Percentiles rank a stretch among this genome's conserved stretches.
These are phyloP conservation scores for Oryzias celebensis DNA, from an alignment of 2,113 vertebrate genomes.

Conservation along the genomic window DNA sequence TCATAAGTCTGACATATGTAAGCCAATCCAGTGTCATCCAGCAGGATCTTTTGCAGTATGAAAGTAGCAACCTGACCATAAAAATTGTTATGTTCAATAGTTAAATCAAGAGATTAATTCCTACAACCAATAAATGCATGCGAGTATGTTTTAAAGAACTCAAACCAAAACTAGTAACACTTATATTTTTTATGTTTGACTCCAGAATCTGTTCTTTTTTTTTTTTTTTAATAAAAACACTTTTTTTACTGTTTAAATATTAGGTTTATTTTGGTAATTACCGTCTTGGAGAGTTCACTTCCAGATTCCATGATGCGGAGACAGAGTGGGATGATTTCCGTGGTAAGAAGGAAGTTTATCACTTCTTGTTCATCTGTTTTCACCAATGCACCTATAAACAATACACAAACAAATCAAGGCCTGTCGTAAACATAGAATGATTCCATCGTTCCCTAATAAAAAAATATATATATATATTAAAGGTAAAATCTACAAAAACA, in stretches of 20 bases:
- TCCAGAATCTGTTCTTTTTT: too few relatives aligned
- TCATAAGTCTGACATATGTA: constrained; percentile 98
- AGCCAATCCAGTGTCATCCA: constrained; percentile 96
- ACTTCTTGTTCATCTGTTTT: constrained; percentile 99
- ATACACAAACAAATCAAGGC: background rate
- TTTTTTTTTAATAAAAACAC: background rate
- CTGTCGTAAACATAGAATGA: background rate
- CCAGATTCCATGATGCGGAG: constrained; percentile 99
- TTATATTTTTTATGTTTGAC: too few relatives aligned
- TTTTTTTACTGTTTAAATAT: background rate
- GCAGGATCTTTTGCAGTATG: constrained; percentile 95
- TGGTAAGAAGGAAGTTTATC: constrained; percentile 97
- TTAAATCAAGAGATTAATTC: background rate
- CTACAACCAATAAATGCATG: too few relatives aligned
- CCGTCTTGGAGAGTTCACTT: constrained; percentile 98
- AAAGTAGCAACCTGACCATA: constrained; percentile 90
- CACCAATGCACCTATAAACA: constrained; percentile 87
- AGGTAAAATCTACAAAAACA: background rate
- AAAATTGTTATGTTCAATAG: background rate
- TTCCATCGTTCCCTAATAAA: background rate
- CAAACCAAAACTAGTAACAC: too few relatives aligned
- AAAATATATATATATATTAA: too few relatives aligned
- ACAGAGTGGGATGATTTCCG: constrained; percentile 97
- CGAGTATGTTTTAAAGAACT: too few relatives aligned
- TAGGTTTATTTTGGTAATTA: constrained; percentile 48